Percentiles rank a stretch among this genome's conserved stretches.
Evolutionary conservation across 2,113 vertebrate genomes (phyloP).

Genomic region (Athene cunicularia): DNA sequence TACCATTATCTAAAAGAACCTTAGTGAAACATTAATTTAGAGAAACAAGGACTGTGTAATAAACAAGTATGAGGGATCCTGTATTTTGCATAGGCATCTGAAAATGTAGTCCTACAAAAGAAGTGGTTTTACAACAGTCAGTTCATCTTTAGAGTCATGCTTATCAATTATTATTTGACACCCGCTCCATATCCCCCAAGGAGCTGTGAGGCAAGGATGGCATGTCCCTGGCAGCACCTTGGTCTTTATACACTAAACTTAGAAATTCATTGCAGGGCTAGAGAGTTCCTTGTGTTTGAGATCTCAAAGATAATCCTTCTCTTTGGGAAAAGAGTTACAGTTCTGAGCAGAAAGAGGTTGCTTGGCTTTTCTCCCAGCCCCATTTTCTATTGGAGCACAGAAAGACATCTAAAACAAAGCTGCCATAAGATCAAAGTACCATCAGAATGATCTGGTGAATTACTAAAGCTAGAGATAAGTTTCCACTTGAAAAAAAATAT

Average conservation of each 20-base stretch:
- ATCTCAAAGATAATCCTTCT: background rate
- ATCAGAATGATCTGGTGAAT: background rate
- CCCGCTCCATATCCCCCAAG: fast-evolving
- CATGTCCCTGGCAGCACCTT: background rate
- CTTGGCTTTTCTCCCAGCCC: background rate
- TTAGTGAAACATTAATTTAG: background rate
- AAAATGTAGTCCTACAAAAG: background rate
- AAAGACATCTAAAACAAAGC: background rate
- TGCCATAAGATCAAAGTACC: background rate
- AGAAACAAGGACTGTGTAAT: background rate
- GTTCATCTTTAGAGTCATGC: background rate
- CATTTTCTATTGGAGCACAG: background rate
- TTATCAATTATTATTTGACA: background rate
- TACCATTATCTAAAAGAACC: background rate
- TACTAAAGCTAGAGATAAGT: background rate
- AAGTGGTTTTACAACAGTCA: background rate
- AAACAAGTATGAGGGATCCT: background rate
- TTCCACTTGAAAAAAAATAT: background rate
- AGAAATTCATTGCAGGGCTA: background rate
- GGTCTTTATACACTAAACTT: background rate
- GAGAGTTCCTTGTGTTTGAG: background rate
- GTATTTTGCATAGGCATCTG: background rate
- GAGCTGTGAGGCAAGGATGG: background rate
- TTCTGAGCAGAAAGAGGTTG: background rate
- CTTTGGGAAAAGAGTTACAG: background rate